phyloP scores from a whole-genome alignment of 2,797 vertebrate species.

The Nannoperca australis region DNA sequence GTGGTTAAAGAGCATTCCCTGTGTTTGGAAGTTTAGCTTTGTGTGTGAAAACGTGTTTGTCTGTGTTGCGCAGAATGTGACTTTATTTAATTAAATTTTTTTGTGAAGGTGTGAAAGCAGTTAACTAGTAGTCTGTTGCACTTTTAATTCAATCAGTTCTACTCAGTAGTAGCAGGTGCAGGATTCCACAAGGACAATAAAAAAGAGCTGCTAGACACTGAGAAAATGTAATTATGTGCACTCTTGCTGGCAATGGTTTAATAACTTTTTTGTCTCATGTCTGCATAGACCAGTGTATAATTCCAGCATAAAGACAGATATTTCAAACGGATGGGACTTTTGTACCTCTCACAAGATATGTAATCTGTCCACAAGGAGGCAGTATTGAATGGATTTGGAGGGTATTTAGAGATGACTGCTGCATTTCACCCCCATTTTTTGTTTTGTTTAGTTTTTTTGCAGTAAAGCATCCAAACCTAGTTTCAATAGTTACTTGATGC shows the following conservation, averaged over 20 bases:
- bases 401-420: not conserved
- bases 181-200: constrained; percentile 31
- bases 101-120: constrained; percentile 46
- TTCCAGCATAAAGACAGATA: constrained; percentile 8
- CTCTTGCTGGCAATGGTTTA: constrained; percentile 22
- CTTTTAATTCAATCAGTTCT: constrained; percentile 26
- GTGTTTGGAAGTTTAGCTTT: constrained; percentile 26
- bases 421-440: constrained; percentile 24
- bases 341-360: constrained; percentile 11
- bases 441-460: not conserved
- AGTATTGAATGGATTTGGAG: constrained; percentile 29
- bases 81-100: constrained; percentile 10
- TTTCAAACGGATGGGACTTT: constrained; percentile 14
- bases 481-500: constrained; percentile 6
- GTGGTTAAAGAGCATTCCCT: constrained; percentile 36
- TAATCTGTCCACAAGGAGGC: constrained; percentile 68
- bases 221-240: constrained; percentile 34
- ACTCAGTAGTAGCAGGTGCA: constrained; percentile 10
- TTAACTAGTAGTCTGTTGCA: constrained; percentile 23
- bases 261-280: not conserved
- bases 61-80: constrained; percentile 16
- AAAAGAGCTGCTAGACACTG: constrained; percentile 22
- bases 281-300: constrained; percentile 12
- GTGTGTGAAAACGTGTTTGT: constrained; percentile 43
- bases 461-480: constrained; percentile 4